Conservation (phyloP, 1,140 invertebrate species). For the Papilio helenus region DNA sequence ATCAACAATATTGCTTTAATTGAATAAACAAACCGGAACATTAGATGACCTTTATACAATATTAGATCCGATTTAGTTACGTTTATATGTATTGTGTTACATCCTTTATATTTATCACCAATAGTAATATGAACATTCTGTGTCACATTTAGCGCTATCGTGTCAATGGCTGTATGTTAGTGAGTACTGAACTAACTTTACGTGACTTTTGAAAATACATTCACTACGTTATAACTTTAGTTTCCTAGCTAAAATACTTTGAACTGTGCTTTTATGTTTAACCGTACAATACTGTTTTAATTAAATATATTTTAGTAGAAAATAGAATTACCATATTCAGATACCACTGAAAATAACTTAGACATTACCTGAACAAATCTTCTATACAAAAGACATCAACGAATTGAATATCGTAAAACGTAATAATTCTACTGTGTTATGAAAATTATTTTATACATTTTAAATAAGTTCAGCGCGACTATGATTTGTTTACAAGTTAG, state of each 20-base stretch:
- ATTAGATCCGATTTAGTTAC: neutral
- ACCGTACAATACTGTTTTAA: neutral
- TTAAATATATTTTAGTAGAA: neutral
- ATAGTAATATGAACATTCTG: neutral
- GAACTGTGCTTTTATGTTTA: too few species aligned
- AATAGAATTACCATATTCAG: neutral
- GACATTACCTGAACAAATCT: slow-evolving; percentile 7
- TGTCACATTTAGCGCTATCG: neutral
- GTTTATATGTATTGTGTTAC: neutral
- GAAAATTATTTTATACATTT: neutral
- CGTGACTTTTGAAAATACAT: neutral
- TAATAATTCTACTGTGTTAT: neutral
- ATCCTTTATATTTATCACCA: slow-evolving; percentile 1
- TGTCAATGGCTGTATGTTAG: neutral
- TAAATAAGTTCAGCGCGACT: neutral
- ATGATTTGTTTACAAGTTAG: slow-evolving; percentile 14
- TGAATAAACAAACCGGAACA: neutral
- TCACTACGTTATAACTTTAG: too few species aligned
- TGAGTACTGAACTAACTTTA: slow-evolving; percentile 23
- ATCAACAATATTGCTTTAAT: neutral
- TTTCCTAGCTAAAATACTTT: too few species aligned
- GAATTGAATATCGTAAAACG: slow-evolving; percentile 29
- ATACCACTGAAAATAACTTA: neutral
- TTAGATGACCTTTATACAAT: neutral
- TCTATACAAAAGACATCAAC: slow-evolving; percentile 59